Percentiles rank a stretch among this genome's conserved stretches.
phyloP scores from a whole-genome alignment of 1,140 invertebrate species.

The Dysdera silvatica region DNA sequence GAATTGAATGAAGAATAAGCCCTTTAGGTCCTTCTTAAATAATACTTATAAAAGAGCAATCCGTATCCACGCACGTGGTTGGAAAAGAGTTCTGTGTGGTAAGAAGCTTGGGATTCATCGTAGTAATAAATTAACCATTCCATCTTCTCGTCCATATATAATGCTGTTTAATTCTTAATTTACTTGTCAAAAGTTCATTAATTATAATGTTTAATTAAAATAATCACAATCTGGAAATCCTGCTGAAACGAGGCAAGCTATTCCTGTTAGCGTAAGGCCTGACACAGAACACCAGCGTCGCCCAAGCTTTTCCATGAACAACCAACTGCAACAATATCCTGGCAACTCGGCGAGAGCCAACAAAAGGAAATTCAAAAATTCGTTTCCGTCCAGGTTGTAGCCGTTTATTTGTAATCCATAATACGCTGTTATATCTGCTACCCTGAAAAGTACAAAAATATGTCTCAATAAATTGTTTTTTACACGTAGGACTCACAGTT shows the following conservation, averaged over 20 bases:
- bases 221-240: slow-evolving; percentile 27
- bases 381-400: slow-evolving; percentile 35
- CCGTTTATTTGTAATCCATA: slow-evolving; percentile 36
- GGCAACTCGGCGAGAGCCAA: slow-evolving; percentile 41
- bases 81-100: neutral
- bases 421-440: slow-evolving; percentile 37
- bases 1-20: too few relatives aligned
- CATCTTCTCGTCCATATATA: too few relatives aligned
- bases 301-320: slow-evolving; percentile 35
- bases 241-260: slow-evolving; percentile 37
- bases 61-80: neutral
- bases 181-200: too few relatives aligned
- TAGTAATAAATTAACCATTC: neutral
- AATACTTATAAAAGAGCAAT: too few relatives aligned
- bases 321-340: slow-evolving; percentile 31
- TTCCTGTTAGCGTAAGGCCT: slow-evolving; percentile 37
- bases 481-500: too few relatives aligned
- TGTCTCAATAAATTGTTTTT: too few relatives aligned
- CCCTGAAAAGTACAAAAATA: slow-evolving; percentile 11
- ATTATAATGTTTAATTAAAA: too few relatives aligned
- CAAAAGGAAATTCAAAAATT: slow-evolving; percentile 60
- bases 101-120: neutral
- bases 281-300: slow-evolving; percentile 38
- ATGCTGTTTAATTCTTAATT: neutral
- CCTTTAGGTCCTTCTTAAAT: too few relatives aligned